Base-by-base conservation (phyloP, 2,888 invertebrate species). In the Caenorhabditis sp. region DNA sequence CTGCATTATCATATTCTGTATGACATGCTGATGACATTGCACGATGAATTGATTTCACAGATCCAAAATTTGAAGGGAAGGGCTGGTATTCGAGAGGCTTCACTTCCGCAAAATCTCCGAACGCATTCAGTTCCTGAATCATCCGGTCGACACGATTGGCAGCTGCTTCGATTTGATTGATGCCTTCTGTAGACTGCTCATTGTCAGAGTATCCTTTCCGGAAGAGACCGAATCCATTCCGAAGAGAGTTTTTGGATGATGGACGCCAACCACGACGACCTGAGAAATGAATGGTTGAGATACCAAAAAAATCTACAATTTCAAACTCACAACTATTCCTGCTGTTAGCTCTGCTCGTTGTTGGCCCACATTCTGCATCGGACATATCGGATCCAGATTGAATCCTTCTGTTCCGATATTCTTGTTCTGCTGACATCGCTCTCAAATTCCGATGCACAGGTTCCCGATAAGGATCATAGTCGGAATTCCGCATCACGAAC, bases 1-100 rank as follows among this genome's bases (percentile, higher is more conserved):
- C 90, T 0, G 89, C 91, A 61, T 91, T 91, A 74, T 91, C 91
- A 75, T 91, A 91, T 72, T 91, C 91, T 1, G 91, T 91, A 66
- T 91, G 90, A 72, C 90, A 90, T 22, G 91, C 89, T 8, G 90
- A 90, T 4, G 87, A 87, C 86, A 85, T 82, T 38, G 87, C 86
- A 19, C 87, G 74, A 31, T 86, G 82, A 16, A 87, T 56, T 28
- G 85, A 86, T 63, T 82, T 80, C 12, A 87, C 54, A 0, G 85
- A 86, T 47, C 86, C 75, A 47, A 85, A 82, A 51, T 84, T 85
- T 16, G 85, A 74, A 1, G 88, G 88, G 76, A 88, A 88, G n/a
- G 88, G 87, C 24, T 82, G 84, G 68, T 83, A 86, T 61, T 85
- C 87, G 12, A 87, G 58, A 0, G 87, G 86, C 69, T 84, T 85